Evolutionary conservation across 2,888 invertebrate species (phyloP), one percentile per base, ranked within the genome.

Genomic region (Pheosia gnoma): DNA sequence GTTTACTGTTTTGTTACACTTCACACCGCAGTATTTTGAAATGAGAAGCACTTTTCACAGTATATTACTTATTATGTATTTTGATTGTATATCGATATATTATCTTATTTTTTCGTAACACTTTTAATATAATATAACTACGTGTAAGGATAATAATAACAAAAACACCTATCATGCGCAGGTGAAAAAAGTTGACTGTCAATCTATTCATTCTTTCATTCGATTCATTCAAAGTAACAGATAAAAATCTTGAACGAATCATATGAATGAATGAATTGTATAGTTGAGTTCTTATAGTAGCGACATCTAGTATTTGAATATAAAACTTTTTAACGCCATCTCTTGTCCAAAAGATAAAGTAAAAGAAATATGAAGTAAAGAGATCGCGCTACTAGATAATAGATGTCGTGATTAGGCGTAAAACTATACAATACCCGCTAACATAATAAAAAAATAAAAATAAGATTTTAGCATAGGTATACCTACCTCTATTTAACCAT

Each of bases 1-100:
- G 90, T 89, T 87, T 73, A 66, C 65, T 67, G 75, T 82, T 88
- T 85, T 83, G 86, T 85, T 81, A 86, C 89, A 89, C 83, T 86
- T 82, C 70, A 77, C 81, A 81, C 81, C 68, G 78, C 62, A 76
- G 71, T 74, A 67, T 74, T 62, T 66, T 62, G 47, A 66, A 70
- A 66, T 59, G 49, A n/a, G 52, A 58, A n/a, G 13, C 10, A 51
- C 53, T 62, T 67, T 66, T 59, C 36, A 66, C 55, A 36, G 38
- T 61, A 53, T 61, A 52, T 39, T 25, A 25, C 25, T 2, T n/a
- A 37, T 52, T 38, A 54, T 3, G 25, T 7, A 39, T 8, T 37
- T 54, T 57, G 0, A 47, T 53, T 55, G 25, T n/a, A 38, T 41
- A 53, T 45, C 37, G 9, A 7, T 13, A 25, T 25, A 25, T 5